Evolutionary conservation across 2,113 vertebrate species (phyloP).

Genomic region (Urocolius indicus): DNA sequence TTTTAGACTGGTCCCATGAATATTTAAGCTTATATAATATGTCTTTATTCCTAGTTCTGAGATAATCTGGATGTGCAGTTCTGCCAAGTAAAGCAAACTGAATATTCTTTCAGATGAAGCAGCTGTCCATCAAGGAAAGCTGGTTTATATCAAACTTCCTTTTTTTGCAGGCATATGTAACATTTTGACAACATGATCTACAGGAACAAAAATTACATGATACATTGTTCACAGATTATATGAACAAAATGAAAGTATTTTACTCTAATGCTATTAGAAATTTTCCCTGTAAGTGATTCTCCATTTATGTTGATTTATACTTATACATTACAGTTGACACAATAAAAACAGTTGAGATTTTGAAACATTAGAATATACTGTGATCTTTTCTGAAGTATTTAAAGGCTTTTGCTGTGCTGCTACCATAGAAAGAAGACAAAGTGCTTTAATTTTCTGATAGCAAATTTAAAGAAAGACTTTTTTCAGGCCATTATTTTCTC

Average conservation of each 20-base stretch:
- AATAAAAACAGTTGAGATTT: background rate
- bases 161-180: background rate
- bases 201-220: background rate
- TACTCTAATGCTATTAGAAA: background rate
- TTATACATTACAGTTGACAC: background rate
- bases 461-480: background rate
- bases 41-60: background rate
- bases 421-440: background rate
- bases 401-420: background rate
- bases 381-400: background rate
- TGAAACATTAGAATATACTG: background rate
- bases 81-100: background rate
- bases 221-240: background rate
- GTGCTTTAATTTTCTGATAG: background rate
- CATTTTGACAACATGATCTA: background rate
- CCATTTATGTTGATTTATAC: background rate
- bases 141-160: background rate
- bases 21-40: background rate
- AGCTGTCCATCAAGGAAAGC: background rate
- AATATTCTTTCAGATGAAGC: background rate
- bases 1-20: background rate
- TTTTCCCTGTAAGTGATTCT: background rate
- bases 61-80: background rate
- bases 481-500: background rate
- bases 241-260: conserved; percentile 3